Percentiles rank a stretch among this genome's conserved stretches.
Evolutionary conservation across 2,888 invertebrate species (phyloP).

Genomic region (Dichetophora obliterata): DNA sequence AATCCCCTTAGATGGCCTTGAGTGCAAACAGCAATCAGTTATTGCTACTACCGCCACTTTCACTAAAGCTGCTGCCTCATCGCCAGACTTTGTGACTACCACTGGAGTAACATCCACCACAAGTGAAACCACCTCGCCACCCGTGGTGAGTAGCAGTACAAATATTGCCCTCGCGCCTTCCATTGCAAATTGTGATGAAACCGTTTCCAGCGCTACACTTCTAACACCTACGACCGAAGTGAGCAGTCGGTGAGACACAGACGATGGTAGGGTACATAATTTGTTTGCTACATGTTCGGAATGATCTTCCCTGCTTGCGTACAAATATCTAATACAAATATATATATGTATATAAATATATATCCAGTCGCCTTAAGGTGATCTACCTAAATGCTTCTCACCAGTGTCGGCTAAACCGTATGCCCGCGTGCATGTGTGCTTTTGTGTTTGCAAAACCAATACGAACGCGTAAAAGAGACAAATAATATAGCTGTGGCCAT

Average conservation of each 20-base stretch:
- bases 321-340: no score
- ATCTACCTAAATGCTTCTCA: not conserved
- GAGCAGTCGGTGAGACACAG: constrained; percentile 47
- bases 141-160: constrained; percentile 68
- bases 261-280: not conserved
- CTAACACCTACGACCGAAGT: constrained; percentile 48
- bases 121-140: constrained; percentile 64
- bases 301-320: not conserved
- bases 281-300: not conserved
- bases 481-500: no score
- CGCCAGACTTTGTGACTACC: constrained; percentile 53
- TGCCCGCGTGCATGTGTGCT: no score
- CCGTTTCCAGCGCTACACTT: constrained; percentile 62
- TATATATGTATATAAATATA: no score
- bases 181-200: constrained; percentile 56
- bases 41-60: not conserved
- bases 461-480: no score
- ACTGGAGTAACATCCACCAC: constrained; percentile 66
- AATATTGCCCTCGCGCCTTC: constrained; percentile 52
- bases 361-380: no score
- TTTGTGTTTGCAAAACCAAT: no score
- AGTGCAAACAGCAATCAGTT: not conserved
- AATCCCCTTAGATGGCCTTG: not conserved
- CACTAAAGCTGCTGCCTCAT: constrained; percentile 31
- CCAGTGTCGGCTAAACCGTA: no score